Conservation (phyloP, 1,140 invertebrate species). For the Drosophila baimaii region DNA sequence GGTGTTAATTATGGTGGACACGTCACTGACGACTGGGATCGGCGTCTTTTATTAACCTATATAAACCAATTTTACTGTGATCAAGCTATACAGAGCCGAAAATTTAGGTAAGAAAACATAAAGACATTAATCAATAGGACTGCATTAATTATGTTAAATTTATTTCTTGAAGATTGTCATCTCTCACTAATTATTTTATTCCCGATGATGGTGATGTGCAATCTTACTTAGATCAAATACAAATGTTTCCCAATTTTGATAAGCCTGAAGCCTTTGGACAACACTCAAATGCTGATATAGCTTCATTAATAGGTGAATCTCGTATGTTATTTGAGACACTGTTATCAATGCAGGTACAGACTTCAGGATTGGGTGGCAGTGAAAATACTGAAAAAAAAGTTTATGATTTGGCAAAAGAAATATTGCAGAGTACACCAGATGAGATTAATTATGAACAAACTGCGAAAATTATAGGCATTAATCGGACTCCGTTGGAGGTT, state of each 20-base stretch:
- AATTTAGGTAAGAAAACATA: slow-evolving; percentile 85
- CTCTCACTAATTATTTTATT: slow-evolving; percentile 90
- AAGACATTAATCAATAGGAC: not conserved
- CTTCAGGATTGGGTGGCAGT: slow-evolving; percentile 85
- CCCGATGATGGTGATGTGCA: slow-evolving; percentile 92
- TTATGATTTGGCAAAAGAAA: slow-evolving; percentile 89
- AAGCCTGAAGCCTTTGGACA: slow-evolving; percentile 94
- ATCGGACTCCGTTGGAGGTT: slow-evolving; percentile 91
- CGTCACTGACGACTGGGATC: slow-evolving; percentile 97
- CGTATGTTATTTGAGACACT: slow-evolving; percentile 91
- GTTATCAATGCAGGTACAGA: slow-evolving; percentile 91
- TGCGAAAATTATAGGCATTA: slow-evolving; percentile 88
- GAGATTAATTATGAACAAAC: slow-evolving; percentile 91
- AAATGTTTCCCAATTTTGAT: slow-evolving; percentile 90
- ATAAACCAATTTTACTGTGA: slow-evolving; percentile 92
- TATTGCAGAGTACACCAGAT: slow-evolving; percentile 88
- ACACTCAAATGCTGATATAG: slow-evolving; percentile 96
- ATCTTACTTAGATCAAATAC: slow-evolving; percentile 91
- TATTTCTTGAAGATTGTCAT: slow-evolving; percentile 85
- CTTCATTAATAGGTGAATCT: slow-evolving; percentile 91
- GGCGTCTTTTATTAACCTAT: slow-evolving; percentile 91
- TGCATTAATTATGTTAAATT: not conserved
- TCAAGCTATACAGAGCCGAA: slow-evolving; percentile 87
- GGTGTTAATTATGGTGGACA: slow-evolving; percentile 97
- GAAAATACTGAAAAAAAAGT: slow-evolving; percentile 90